Evolutionary conservation across 2,888 invertebrate species (phyloP), one percentile per base, ranked within the genome.

Genomic region (Sicus ferrugineus): DNA sequence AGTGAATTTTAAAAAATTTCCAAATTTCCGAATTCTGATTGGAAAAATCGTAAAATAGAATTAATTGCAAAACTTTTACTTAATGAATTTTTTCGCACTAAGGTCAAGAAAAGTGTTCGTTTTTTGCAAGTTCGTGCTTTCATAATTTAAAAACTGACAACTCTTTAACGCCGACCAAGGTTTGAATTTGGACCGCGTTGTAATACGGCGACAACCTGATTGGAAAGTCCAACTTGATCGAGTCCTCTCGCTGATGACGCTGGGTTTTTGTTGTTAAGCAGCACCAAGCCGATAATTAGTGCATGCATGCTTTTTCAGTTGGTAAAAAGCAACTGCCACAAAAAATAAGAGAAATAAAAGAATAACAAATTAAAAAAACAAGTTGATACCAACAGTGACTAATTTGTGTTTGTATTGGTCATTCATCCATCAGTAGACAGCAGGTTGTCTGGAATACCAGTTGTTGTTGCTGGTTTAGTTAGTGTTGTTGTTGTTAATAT

Each of bases 161-260:
- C n/a, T 61, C 0, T 7, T 54, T 14, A 23, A 28, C 54, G 4
- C 42, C 23, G 42, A n/a, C 42, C 46, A 56, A 21, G 9, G 34
- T 19, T 52, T 64, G 48, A 48, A 64, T 30, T 23, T 31, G 56
- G 42, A 54, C 56, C 66, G 65, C 31, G 19, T 54, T 23, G 21
- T 54, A n/a, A 72, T 73, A 73, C 70, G 30, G 16, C 48, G 48
- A 46, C 67, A 75, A 77, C 74, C 70, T 73, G 74, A 77, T 79
- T 79, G 79, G 79, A 79, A 79, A 81, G 81, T 79, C 74, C 75
- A 72, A 63, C 19, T 64, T 71, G 71, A 68, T 68, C 28, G 54
- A 14, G 28, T 73, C 67, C 48, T 67, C 62, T 68, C 38, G 64
- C 2, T 14, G 30, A 48, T 34, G 38, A 34, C 11, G 6, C 19